Evolutionary conservation across 2,888 invertebrate genomes (phyloP), one percentile per base, ranked within the genome.

Genomic region (Ditula angustiorana): DNA sequence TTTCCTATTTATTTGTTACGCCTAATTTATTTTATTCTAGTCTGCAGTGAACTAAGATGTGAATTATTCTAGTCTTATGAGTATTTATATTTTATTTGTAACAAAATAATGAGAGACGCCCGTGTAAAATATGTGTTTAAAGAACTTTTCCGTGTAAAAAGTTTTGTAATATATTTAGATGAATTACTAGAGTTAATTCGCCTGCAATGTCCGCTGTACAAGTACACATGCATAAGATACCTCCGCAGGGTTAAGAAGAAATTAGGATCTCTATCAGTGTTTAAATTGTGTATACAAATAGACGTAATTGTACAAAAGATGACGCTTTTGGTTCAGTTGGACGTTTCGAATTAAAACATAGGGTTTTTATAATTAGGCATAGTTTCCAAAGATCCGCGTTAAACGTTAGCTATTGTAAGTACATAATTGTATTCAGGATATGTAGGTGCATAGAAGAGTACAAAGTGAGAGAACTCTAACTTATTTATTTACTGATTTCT

Each of bases 41-140:
- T 69, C 67, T 62, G 47, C 55, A 50, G 37, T 56, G 56, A 66
- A 61, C 56, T 56, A 57, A 23, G 13, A 23, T 24, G 49, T 49
- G 16, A 55, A 58, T 41, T 37, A 16, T 67, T 63, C 61, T 67
- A 63, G 62, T 67, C 59, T 13, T 58, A 46, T 59, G 70, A 70
- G 71, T 67, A 71, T 66, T 67, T 73, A 67, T 49, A 44, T 37
- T 69, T 53, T 67, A 67, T 62, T 67, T 58, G n/a, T 61, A 64
- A 68, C 19, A 62, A 67, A 52, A 69, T 68, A 41, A 66, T 67
- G 52, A 63, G 26, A 24, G 56, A 61, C 33, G 41, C 10, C 26
- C 24, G 19, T 63, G 50, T 64, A 49, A 49, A 57, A 49, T 57
- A 44, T 55, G 44, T 50, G 46, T 66, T 61, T 50, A 61, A 44